Evolutionary conservation across 2,797 vertebrate genomes (phyloP).

Genomic region (Channa striata): DNA sequence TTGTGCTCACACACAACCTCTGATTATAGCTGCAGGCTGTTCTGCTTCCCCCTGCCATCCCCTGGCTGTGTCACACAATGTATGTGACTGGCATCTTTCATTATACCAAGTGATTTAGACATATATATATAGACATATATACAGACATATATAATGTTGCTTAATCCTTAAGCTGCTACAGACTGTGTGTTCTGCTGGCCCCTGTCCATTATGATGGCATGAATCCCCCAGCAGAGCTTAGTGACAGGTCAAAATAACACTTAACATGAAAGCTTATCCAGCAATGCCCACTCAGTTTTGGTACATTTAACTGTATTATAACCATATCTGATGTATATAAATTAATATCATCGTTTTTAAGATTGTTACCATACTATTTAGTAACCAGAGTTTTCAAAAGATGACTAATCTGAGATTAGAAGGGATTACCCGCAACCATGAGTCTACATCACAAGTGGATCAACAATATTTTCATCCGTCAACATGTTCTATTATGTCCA

Average conservation of each 20-base stretch:
- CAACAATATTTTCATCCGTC: conserved; percentile 16
- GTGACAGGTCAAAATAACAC: neutral
- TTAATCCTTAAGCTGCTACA: too few species aligned
- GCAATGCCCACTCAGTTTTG: neutral
- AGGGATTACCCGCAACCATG: conserved; percentile 20
- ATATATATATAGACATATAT: too few species aligned
- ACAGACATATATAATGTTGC: too few species aligned
- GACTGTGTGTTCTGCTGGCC: too few species aligned
- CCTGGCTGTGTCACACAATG: too few species aligned
- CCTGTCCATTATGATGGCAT: too few species aligned
- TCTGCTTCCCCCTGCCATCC: conserved; percentile 30
- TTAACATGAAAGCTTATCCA: neutral
- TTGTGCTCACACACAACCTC: conserved; percentile 32
- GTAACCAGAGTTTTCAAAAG: conserved; percentile 21
- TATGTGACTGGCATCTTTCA: too few species aligned
- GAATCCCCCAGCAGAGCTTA: too few species aligned
- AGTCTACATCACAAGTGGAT: conserved; percentile 4
- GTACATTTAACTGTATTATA: neutral
- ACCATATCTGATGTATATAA: neutral
- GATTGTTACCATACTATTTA: neutral
- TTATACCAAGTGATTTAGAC: too few species aligned
- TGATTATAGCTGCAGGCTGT: conserved; percentile 25
- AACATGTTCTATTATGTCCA: conserved; percentile 26
- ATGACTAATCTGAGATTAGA: conserved; percentile 42
- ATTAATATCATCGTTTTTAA: neutral